Base-by-base conservation (phyloP, 92 coral and sea anemone species). In the Virgularia gustaviana region DNA sequence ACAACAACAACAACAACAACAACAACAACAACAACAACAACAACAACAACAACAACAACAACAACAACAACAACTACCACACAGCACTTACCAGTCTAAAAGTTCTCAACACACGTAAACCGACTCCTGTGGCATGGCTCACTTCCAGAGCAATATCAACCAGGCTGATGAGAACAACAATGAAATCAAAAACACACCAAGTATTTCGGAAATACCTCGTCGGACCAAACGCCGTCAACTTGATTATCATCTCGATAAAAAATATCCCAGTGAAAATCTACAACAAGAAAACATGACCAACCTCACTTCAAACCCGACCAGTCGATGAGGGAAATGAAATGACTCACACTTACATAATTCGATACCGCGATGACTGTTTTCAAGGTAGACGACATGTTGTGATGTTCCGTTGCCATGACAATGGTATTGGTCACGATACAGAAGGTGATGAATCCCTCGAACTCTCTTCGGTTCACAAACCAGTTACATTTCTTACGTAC, bases 181-280 rank as follows among this genome's bases (percentile, higher is more conserved):
- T 19, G 0, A 89, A 89, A 63, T 91, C 97, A 44, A 91, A 91
- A 23, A 91, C 73, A 62, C 85, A 86, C 97, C 97, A 91, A 19
- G 70, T 33, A 20, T 77, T 88, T 22, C 73, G 85, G 19, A 91
- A 63, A 77, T 89, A 91, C 0, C 74, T 85, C 9, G 57, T 61
- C 0, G 78, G 80, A 47, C 83, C 85, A 35, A 91, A 73, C 7
- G 92, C 96, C 23, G 85, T 65, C 47, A 91, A 70, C 79, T 91
- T 91, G n/a, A 89, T 73, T 11, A 89, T 84, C 96, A 91, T 89
- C 71, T 91, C 97, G 64, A 70, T 34, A 42, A 91, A 77, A 57
- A 91, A 91, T 1, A 86, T 84, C 15, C 87, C 83, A 1, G 97
- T 91, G 30, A 85, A 89, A 22, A 82, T 83, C 96, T 89, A 71